Percentiles rank a stretch among this genome's conserved stretches.
phyloP scores from a whole-genome alignment of 2,797 vertebrate species.

The Thaleichthys pacificus region DNA sequence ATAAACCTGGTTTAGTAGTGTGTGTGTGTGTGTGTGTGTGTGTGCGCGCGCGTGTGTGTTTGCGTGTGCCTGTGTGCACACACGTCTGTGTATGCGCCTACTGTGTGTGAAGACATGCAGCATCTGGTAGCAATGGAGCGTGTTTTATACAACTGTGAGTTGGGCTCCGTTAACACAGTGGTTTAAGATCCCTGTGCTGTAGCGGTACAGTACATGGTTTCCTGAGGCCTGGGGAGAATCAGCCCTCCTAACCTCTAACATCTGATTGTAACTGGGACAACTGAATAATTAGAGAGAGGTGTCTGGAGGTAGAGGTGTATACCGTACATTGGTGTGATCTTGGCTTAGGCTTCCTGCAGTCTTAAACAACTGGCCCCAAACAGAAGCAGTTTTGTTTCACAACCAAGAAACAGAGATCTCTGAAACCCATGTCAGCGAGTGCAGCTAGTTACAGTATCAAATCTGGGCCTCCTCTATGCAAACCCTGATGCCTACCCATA shows the following conservation, averaged over 20 bases:
- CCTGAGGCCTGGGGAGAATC: conserved; percentile 35
- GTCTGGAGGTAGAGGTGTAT: background rate
- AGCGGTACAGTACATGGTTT: conserved; percentile 10
- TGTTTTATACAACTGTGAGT: conserved; percentile 42
- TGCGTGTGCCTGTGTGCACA: background rate
- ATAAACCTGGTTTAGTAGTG: conserved; percentile 30
- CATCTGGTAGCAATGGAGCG: conserved; percentile 55
- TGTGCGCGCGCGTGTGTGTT: background rate
- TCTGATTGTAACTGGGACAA: conserved; percentile 4
- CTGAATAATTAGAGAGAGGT: background rate
- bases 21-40: background rate
- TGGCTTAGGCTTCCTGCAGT: too few relatives aligned
- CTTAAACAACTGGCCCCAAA: too few relatives aligned
- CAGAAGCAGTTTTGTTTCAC: too few relatives aligned
- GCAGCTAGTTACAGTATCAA: too few relatives aligned
- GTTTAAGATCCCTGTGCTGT: conserved; percentile 19
- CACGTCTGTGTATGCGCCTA: background rate
- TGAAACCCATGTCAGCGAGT: too few relatives aligned
- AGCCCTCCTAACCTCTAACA: conserved; percentile 16
- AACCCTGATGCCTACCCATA: too few relatives aligned
- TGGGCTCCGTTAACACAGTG: conserved; percentile 43
- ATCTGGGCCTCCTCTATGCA: too few relatives aligned
- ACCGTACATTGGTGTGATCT: background rate
- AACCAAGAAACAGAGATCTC: too few relatives aligned
- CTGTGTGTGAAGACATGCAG: conserved; percentile 39